Base-by-base conservation (phyloP, 1,140 invertebrate species). In the Drosophila pachea region DNA sequence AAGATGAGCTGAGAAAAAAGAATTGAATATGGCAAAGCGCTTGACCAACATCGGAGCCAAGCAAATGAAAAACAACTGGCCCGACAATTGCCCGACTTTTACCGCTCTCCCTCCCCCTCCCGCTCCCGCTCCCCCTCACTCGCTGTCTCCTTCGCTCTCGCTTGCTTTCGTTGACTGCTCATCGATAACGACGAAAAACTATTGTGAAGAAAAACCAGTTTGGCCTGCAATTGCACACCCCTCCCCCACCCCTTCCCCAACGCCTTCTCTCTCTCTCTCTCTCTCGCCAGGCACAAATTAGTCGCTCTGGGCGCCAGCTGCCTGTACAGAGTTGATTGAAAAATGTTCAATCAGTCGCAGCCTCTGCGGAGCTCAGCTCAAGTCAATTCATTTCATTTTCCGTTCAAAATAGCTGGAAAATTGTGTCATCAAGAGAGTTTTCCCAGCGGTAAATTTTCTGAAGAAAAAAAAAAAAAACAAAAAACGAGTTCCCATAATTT, bases 1-100 rank as follows among this genome's bases (percentile, higher is more conserved):
- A 43, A 43, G 40, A 43, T 43, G 40, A 29, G 7, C 32, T 5
- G 7, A 48, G 45, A 54, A 29, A 70, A 72, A 73, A 3, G 22
- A 81, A 81, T 78, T 81, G 61, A 73, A 78, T 70, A 81, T 76
- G 68, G 76, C 65, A 36, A 83, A 73, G 60, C 55, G 67, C 68
- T 83, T 83, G 76, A 76, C 79, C 73, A 84, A 84, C 76, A 79
- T 60, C 33, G 50, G 61, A 78, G 58, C 40, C 68, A 83, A 72
- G 63, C 69, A 71, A 66, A 72, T 72, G 70, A 78, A 76, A 73
- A 73, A 62, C 73, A 79, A 65, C 72, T 72, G 52, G 68, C 43
- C 62, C 55, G 55, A 55, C 60, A 59, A 66, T 71, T 66, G 72
- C 45, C 76, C 68, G 73, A 83, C 68, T 84, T 83, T 73, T 64